A percentile compares a stretch with the other conserved stretches of the same genome.
These are phyloP conservation scores for Thaumetopoea pityocampa DNA, from an alignment of 1,140 invertebrate genomes.

Conservation along the genomic window DNA sequence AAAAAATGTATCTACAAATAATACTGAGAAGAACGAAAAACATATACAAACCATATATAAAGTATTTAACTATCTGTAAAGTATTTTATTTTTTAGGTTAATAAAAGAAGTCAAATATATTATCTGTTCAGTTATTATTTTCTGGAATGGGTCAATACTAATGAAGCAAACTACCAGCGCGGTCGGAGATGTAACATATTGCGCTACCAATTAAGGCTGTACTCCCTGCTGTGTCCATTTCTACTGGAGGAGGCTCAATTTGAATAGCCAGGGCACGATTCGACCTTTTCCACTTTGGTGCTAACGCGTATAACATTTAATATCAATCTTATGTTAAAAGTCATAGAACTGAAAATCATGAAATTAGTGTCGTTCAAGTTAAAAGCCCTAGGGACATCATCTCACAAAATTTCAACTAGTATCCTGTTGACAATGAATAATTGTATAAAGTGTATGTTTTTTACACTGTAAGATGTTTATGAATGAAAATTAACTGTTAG, in stretches of 20 bases:
- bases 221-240: conserved; percentile 56
- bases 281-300: conserved; percentile 30
- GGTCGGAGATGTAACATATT: conserved; percentile 59
- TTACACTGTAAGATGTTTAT: too few relatives aligned
- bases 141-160: too few relatives aligned
- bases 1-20: too few relatives aligned
- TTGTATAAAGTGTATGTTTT: conserved; percentile 24
- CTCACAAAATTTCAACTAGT: conserved; percentile 50
- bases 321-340: conserved; percentile 1
- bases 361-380: conserved; percentile 25
- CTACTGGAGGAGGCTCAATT: conserved; percentile 48
- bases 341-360: conserved; percentile 10
- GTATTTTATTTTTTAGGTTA: too few relatives aligned
- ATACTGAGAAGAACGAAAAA: too few relatives aligned
- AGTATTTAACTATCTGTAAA: too few relatives aligned
- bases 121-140: too few relatives aligned
- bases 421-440: conserved; percentile 51
- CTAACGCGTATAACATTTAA: not conserved
- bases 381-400: conserved; percentile 46
- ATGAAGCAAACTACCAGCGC: conserved; percentile 16
- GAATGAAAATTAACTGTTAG: not conserved
- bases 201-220: conserved; percentile 63
- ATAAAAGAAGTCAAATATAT: too few relatives aligned
- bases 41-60: too few relatives aligned
- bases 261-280: conserved; percentile 57